Percentiles rank a stretch among this genome's conserved stretches.
Conservation (phyloP, 2,888 invertebrate genomes). For the Trimorus sp. region DNA sequence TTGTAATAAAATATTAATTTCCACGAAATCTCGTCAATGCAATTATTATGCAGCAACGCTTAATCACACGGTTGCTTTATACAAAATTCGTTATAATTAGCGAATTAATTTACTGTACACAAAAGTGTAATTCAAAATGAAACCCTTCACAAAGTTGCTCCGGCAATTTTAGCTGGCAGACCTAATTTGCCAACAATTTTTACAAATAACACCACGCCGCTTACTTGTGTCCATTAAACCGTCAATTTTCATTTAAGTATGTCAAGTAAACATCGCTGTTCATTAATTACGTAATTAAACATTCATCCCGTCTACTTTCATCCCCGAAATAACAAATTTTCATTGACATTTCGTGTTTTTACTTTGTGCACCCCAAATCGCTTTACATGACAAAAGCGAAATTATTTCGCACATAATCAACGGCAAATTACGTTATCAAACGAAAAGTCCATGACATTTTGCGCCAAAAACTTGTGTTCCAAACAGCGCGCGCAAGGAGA, state of each 20-base stretch:
- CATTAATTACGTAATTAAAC: slow-evolving; percentile 33
- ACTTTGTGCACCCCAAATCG: background rate
- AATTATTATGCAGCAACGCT: slow-evolving; percentile 14
- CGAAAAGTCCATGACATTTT: too few relatives aligned
- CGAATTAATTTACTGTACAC: slow-evolving; percentile 14
- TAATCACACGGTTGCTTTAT: slow-evolving; percentile 13
- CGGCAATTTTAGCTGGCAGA: background rate
- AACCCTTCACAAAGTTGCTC: background rate
- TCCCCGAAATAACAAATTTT: slow-evolving; percentile 19
- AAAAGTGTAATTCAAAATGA: slow-evolving; percentile 1
- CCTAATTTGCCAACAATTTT: background rate
- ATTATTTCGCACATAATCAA: too few relatives aligned
- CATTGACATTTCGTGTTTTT: slow-evolving; percentile 18
- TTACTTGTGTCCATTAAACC: background rate
- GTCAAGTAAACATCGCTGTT: background rate
- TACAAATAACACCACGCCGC: background rate
- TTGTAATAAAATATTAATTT: slow-evolving; percentile 16
- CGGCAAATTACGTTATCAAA: too few relatives aligned
- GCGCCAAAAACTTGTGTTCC: too few relatives aligned
- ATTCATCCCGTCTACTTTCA: slow-evolving; percentile 7
- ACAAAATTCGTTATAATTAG: slow-evolving; percentile 26
- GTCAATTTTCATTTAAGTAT: slow-evolving; percentile 12
- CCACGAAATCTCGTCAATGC: slow-evolving; percentile 14
- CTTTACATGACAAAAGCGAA: too few relatives aligned
- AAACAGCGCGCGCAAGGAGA: too few relatives aligned